phyloP scores from a whole-genome alignment of 1,140 invertebrate genomes.

The Aleiodes sp. region DNA sequence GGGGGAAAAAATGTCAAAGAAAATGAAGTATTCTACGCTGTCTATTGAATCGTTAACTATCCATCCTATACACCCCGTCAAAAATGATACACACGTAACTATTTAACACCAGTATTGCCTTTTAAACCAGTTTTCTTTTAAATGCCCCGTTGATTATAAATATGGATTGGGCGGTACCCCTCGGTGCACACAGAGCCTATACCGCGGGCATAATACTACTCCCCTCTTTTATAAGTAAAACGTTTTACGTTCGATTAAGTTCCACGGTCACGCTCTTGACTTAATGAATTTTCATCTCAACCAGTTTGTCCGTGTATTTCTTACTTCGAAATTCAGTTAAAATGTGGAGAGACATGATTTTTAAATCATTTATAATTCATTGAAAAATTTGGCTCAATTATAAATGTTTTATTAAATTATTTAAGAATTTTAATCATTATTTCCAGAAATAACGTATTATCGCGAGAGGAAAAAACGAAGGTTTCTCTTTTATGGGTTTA shows the following conservation, averaged over 20 bases:
- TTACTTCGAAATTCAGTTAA: not conserved
- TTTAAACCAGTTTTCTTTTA: slow-evolving; percentile 28
- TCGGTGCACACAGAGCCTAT: not conserved
- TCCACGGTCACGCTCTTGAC: slow-evolving; percentile 9
- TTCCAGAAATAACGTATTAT: too few species aligned
- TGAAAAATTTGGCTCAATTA: too few species aligned
- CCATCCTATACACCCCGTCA: not conserved
- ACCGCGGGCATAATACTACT: not conserved
- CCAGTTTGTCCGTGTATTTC: not conserved
- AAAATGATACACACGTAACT: not conserved
- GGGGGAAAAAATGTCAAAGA: too few species aligned
- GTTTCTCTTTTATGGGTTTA: too few species aligned
- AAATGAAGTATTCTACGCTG: too few species aligned
- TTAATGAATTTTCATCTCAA: slow-evolving; percentile 12
- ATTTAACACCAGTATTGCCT: slow-evolving; percentile 2
- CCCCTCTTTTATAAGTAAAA: slow-evolving; percentile 8
- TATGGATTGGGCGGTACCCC: slow-evolving; percentile 20
- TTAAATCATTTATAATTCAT: not conserved
- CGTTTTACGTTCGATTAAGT: not conserved
- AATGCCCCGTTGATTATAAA: slow-evolving; percentile 24
- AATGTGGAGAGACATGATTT: not conserved
- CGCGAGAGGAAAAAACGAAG: too few species aligned
- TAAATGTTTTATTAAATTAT: too few species aligned
- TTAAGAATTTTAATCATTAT: too few species aligned
- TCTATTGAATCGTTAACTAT: not conserved